phyloP scores from a whole-genome alignment of 2,888 invertebrate genomes.

The Rhogogaster chlorosoma region DNA sequence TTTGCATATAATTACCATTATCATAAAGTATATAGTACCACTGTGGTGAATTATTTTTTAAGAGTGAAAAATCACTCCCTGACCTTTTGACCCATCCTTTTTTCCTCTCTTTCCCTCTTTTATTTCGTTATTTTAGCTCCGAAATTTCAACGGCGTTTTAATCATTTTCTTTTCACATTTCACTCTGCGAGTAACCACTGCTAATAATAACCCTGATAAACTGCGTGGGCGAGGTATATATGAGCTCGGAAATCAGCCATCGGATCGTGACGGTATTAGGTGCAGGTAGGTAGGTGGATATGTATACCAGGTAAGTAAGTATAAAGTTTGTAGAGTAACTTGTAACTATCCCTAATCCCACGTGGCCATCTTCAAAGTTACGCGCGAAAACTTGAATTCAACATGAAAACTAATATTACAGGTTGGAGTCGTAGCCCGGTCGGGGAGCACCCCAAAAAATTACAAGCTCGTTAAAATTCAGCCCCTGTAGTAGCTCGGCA shows the following conservation, averaged over 20 bases:
- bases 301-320: background rate
- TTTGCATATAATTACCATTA: background rate
- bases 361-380: slow-evolving; percentile 25
- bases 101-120: background rate
- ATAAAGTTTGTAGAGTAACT: slow-evolving; percentile 28
- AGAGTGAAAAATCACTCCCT: background rate
- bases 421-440: background rate
- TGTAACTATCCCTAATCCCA: slow-evolving; percentile 46
- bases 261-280: slow-evolving; percentile 15
- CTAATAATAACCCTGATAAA: slow-evolving; percentile 31
- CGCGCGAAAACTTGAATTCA: slow-evolving; percentile 22
- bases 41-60: background rate
- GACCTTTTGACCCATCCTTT: background rate
- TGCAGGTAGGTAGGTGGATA: background rate
- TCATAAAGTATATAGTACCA: background rate
- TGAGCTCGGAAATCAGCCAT: background rate
- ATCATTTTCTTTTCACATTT: background rate
- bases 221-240: background rate
- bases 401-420: slow-evolving; percentile 35
- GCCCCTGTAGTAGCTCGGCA: background rate
- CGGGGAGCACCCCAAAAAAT: background rate
- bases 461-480: slow-evolving; percentile 37
- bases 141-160: background rate
- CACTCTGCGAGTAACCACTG: background rate
- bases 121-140: background rate